Evolutionary conservation across 2,113 vertebrate genomes (phyloP).

Genomic region (Serilophus lunatus): DNA sequence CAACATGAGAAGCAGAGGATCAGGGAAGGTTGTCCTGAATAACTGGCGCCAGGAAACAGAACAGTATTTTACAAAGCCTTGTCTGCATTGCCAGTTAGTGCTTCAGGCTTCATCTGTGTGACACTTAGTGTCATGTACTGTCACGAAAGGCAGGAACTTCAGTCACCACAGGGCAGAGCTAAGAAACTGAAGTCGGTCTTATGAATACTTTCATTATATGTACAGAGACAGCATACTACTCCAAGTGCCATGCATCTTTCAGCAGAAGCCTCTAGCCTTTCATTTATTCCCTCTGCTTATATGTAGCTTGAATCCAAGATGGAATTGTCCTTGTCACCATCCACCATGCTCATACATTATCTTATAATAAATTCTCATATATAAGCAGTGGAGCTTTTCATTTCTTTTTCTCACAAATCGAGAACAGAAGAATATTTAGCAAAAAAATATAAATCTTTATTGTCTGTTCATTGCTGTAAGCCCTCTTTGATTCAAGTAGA

Average conservation of each 20-base stretch:
- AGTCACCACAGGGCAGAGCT: neutral
- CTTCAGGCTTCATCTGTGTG: neutral
- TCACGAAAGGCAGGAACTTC: neutral
- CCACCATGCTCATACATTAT: neutral
- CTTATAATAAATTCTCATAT: neutral
- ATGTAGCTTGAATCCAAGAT: neutral
- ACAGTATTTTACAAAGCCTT: neutral
- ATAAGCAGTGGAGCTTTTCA: neutral
- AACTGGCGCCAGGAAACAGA: neutral
- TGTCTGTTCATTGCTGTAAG: neutral
- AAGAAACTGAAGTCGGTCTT: neutral
- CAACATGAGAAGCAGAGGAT: neutral
- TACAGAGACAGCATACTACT: neutral
- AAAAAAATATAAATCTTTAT: neutral
- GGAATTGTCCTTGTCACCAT: neutral
- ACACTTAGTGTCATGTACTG: neutral
- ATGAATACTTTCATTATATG: neutral
- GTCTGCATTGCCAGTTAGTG: neutral
- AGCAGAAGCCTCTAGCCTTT: neutral
- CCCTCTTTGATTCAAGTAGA: neutral
- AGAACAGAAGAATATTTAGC: neutral
- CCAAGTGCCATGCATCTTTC: neutral
- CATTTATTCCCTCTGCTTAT: neutral
- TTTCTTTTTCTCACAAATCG: neutral
- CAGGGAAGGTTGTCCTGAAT: neutral